Percentiles rank a stretch among this genome's conserved stretches.
phyloP scores from a whole-genome alignment of 2,888 invertebrate genomes.

The Drosophila acutilabella region DNA sequence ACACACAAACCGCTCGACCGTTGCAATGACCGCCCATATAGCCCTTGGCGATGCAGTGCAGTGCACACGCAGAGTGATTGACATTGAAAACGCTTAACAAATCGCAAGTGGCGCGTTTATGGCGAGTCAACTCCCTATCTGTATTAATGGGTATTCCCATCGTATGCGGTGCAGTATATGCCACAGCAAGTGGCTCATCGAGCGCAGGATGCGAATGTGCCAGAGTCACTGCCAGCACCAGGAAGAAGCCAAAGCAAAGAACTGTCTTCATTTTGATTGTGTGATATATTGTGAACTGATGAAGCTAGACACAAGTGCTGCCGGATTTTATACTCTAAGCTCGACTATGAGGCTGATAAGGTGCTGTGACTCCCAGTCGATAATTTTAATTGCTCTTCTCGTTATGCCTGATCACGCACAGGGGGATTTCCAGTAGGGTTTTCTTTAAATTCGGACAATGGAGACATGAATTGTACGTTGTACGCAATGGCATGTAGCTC shows the following conservation, averaged over 20 bases:
- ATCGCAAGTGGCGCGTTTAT: conserved; percentile 85
- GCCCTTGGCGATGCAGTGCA: conserved; percentile 82
- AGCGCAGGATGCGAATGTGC: conserved; percentile 31
- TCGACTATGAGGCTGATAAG: neutral
- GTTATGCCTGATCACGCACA: conserved; percentile 15
- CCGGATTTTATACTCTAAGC: conserved; percentile 27
- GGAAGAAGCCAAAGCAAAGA: conserved; percentile 19
- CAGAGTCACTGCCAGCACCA: conserved; percentile 27
- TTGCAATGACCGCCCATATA: conserved; percentile 84
- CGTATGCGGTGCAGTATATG: neutral
- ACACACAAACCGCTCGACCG: conserved; percentile 82
- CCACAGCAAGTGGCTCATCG: conserved; percentile 2
- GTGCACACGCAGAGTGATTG: conserved; percentile 85
- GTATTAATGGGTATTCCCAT: neutral
- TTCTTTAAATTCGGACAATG: neutral
- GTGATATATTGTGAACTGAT: conserved; percentile 4
- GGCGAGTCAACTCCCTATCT: conserved; percentile 57
- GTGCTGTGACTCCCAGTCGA: conserved; percentile 32
- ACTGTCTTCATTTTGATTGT: conserved; percentile 42
- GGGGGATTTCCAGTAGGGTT: conserved; percentile 12
- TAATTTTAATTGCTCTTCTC: neutral
- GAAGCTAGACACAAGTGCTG: neutral
- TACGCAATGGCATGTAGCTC: too few species aligned
- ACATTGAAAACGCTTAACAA: conserved; percentile 67
- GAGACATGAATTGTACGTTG: neutral